phyloP scores from a whole-genome alignment of 2,797 vertebrate species.

The Sylvilagus floridanus region DNA sequence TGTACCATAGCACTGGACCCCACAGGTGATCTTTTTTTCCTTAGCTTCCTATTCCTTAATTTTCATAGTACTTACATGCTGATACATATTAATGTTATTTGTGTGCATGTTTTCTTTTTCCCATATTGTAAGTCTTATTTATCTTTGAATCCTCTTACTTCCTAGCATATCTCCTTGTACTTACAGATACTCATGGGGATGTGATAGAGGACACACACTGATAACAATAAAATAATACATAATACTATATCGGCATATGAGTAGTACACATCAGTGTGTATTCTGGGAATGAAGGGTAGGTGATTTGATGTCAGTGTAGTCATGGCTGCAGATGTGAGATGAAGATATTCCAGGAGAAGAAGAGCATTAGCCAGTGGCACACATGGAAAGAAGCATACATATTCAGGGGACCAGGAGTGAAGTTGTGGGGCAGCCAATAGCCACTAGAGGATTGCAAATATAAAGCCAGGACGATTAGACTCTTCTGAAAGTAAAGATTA shows the following conservation, averaged over 20 bases:
- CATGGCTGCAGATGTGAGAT: not conserved
- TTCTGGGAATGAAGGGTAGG: not conserved
- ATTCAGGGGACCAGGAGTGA: not conserved
- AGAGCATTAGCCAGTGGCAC: not conserved
- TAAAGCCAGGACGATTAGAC: not conserved
- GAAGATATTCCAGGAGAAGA: not conserved
- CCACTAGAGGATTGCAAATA: not conserved
- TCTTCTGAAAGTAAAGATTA: not conserved
- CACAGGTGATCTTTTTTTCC: not conserved
- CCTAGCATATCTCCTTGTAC: not conserved
- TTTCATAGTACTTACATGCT: not conserved
- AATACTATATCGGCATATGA: too few species aligned
- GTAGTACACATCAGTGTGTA: not conserved
- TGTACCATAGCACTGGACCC: too few species aligned
- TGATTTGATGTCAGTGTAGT: not conserved
- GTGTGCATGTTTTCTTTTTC: not conserved
- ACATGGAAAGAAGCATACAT: not conserved
- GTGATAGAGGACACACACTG: not conserved
- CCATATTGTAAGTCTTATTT: not conserved
- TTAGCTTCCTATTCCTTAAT: slow-evolving; percentile 3
- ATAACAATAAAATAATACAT: not conserved
- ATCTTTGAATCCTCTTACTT: not conserved
- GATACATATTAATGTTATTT: not conserved
- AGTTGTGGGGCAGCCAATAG: not conserved
- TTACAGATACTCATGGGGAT: not conserved